These are phyloP conservation scores for Pachyuromys duprasi DNA, from an alignment of 2,797 vertebrate species.

Conservation along the genomic window DNA sequence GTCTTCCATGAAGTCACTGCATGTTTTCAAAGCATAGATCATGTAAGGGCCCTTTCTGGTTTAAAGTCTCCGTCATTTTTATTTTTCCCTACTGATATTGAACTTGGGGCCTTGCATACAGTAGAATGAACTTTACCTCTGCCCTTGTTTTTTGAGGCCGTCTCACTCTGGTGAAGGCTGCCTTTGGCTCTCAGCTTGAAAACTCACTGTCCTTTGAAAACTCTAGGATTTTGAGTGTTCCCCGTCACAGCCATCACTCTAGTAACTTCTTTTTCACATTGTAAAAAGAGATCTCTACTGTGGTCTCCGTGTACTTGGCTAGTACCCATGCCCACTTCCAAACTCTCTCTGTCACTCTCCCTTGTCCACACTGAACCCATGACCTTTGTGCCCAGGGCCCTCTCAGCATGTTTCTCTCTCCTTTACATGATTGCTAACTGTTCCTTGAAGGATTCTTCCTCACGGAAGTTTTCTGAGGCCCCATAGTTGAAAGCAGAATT, in stretches of 20 bases:
- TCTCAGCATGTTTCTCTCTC: background rate
- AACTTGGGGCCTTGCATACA: background rate
- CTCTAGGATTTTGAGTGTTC: background rate
- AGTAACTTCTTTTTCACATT: background rate
- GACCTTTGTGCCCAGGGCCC: background rate
- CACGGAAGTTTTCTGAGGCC: background rate
- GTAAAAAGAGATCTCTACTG: background rate
- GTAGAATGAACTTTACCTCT: background rate
- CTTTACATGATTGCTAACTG: background rate
- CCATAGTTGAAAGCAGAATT: background rate
- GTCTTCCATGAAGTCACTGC: background rate
- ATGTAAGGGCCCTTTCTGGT: background rate
- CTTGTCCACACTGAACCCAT: too few relatives aligned
- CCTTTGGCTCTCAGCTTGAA: background rate
- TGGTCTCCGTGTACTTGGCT: background rate
- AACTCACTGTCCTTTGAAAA: background rate
- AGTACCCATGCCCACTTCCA: background rate
- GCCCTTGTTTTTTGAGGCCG: background rate
- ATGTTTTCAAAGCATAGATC: conserved; percentile 20
- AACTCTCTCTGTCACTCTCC: background rate
- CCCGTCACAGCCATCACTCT: background rate
- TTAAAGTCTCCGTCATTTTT: background rate
- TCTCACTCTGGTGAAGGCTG: background rate
- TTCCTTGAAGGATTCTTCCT: background rate
- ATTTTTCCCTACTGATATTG: background rate